Evolutionary conservation across 1,140 invertebrate species (phyloP), one percentile per base, ranked within the genome.

Genomic region (Eurytemora carolleeae): DNA sequence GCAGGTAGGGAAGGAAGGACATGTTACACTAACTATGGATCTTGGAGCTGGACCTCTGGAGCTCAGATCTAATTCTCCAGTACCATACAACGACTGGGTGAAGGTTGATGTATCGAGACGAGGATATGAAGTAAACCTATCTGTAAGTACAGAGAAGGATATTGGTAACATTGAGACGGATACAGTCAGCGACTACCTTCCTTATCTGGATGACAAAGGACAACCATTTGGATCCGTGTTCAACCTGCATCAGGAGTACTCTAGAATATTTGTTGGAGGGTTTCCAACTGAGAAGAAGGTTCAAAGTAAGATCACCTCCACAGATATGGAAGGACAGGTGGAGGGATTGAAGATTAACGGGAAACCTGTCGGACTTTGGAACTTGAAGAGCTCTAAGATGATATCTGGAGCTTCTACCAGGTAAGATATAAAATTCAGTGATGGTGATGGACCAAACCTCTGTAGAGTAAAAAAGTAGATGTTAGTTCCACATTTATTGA

Each of bases 341-440:
- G 92, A 97, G 70, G 87, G 91, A 58, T 71, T 98, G 0, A 78
- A 82, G 57, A 84, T 97, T 65, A 91, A 91, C 18, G 86, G 90
- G 24, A 82, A 81, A 16, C 83, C 82, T 2, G 79, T 97, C 17
- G 92, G 92, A 0, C 76, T 98, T 17, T 98, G 93, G 93, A 97
- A 98, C 74, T 94, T 94, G 24, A 63, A 71, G 26, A 81, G 84
- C 53, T 82, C 79, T 22, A 81, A 83, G 31, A 86, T 88, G 59
- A 74, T 80, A 55, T 73, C 81, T 64, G 85, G 82, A 3, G 83
- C 86, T 0, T 68, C 73, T 16, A 82, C 85, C 68, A 82, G 85
- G 81, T 82, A 70, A 64, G 63, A 54, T n/a, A n/a, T n/a, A n/a
- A n/a, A n/a, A n/a, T n/a, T n/a, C n/a, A n/a, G n/a, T n/a, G n/a